phyloP scores from a whole-genome alignment of 2,113 vertebrate genomes.

The Anolis carolinensis region DNA sequence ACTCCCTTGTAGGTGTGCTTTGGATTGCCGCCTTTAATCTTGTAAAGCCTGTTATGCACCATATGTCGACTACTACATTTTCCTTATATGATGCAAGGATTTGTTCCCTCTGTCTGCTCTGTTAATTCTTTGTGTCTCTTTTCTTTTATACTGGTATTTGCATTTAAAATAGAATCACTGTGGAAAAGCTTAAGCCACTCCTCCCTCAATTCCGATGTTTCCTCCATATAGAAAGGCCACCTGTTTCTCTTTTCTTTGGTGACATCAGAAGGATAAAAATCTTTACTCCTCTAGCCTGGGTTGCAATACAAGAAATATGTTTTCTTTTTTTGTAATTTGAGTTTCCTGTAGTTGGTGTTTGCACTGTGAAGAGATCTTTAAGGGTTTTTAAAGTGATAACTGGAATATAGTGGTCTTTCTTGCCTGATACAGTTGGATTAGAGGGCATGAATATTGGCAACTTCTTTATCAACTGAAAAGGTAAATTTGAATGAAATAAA shows the following conservation, averaged over 20 bases:
- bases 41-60: not conserved
- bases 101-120: not conserved
- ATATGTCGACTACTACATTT: not conserved
- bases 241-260: not conserved
- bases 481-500: conserved; percentile 31
- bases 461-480: no score
- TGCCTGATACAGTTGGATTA: no score
- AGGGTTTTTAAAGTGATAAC: not conserved
- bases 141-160: not conserved
- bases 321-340: not conserved
- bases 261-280: no score
- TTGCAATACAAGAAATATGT: not conserved
- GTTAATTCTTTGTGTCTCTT: not conserved
- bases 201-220: not conserved
- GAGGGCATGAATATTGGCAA: no score
- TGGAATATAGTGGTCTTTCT: no score
- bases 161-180: not conserved
- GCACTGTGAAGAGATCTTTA: not conserved
- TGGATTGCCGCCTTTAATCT: conserved; percentile 12
- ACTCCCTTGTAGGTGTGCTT: not conserved
- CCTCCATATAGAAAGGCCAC: not conserved
- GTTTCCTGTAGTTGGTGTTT: not conserved
- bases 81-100: not conserved
- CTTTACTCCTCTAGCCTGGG: not conserved
- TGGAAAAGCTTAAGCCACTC: not conserved